These are phyloP conservation scores for Ectemnius continuus DNA, from an alignment of 2,888 invertebrate species.

Conservation along the genomic window DNA sequence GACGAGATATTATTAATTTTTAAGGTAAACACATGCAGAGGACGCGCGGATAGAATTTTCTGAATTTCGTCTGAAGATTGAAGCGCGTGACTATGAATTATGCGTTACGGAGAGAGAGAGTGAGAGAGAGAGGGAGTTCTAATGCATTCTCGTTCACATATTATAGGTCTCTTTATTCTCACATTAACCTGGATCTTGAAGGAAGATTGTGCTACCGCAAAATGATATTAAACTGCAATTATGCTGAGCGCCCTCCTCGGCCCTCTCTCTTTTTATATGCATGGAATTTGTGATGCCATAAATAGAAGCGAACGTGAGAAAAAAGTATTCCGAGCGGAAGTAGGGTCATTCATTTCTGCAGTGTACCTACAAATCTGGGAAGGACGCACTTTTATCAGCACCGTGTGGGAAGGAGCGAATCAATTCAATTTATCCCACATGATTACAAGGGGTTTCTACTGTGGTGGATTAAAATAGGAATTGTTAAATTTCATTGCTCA, in stretches of 20 bases:
- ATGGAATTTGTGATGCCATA: background rate
- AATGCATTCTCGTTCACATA: background rate
- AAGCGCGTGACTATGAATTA: background rate
- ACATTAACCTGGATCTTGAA: constrained; percentile 2
- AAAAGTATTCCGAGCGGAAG: background rate
- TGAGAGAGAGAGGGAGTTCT: background rate
- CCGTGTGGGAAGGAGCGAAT: no score
- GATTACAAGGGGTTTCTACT: no score
- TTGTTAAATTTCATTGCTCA: no score
- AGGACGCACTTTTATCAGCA: no score
- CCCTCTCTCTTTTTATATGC: no score
- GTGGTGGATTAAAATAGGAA: no score
- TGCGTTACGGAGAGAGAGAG: background rate
- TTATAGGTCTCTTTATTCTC: background rate
- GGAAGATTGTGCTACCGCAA: background rate
- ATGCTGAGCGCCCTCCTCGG: background rate
- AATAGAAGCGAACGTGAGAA: no score
- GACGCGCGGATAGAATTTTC: background rate
- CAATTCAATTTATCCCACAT: no score
- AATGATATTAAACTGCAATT: constrained; percentile 4
- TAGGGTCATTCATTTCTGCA: no score
- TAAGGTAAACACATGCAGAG: no score
- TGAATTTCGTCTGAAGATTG: background rate
- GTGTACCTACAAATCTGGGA: no score
- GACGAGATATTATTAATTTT: no score